These are phyloP conservation scores for Gymnothorax reevesii DNA, from an alignment of 2,797 vertebrate genomes.

Conservation along the genomic window DNA sequence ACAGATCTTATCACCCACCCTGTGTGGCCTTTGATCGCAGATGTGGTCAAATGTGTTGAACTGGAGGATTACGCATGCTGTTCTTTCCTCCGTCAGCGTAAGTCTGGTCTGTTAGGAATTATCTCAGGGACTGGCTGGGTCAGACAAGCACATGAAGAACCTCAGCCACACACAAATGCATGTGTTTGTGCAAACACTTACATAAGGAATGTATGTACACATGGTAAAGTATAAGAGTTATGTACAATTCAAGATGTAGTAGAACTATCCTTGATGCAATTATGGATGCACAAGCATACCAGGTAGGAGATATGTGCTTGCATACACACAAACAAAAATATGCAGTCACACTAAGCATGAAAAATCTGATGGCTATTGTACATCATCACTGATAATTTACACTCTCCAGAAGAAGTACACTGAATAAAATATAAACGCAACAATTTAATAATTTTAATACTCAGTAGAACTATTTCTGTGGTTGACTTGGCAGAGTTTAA, in stretches of 20 bases:
- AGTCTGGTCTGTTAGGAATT: background rate
- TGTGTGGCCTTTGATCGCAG: slow-evolving; percentile 56
- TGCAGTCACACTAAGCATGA: background rate
- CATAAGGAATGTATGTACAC: background rate
- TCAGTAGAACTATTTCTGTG: no score
- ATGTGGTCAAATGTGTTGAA: slow-evolving; percentile 52
- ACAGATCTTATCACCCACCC: slow-evolving; percentile 57
- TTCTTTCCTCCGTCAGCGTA: background rate
- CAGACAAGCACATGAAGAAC: background rate
- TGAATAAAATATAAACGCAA: no score
- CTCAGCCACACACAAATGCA: background rate
- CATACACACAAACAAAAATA: background rate
- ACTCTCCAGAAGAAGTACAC: background rate
- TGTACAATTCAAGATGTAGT: background rate
- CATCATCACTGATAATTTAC: background rate
- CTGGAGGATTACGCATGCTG: slow-evolving; percentile 34
- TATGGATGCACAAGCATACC: background rate
- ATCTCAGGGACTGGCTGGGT: background rate
- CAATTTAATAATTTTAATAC: no score
- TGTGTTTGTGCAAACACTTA: background rate
- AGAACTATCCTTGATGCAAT: background rate
- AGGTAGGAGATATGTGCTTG: no score
- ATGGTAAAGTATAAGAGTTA: background rate
- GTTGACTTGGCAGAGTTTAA: no score
- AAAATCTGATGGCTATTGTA: background rate